These are phyloP conservation scores for Ceramica pisi DNA, from an alignment of 2,888 invertebrate genomes.

Conservation along the genomic window DNA sequence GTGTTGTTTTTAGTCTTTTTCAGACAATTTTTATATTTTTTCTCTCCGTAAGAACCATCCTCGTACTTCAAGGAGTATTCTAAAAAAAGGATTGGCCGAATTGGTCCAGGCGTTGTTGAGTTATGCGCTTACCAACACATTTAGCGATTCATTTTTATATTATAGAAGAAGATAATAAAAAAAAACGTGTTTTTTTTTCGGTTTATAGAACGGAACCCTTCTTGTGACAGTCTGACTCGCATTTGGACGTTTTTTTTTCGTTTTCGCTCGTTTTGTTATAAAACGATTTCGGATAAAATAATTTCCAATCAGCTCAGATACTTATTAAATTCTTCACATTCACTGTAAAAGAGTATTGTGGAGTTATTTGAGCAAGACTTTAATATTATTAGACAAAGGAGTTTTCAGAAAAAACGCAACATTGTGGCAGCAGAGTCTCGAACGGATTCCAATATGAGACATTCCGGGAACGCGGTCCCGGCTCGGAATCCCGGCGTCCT, in stretches of 20 bases:
- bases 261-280: not conserved
- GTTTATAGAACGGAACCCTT: too few species aligned
- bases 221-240: too few species aligned
- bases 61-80: too few species aligned
- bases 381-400: slow-evolving; percentile 66
- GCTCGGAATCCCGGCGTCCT: slow-evolving; percentile 69
- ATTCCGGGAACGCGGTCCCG: slow-evolving; percentile 73
- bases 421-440: slow-evolving; percentile 69
- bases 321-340: slow-evolving; percentile 43
- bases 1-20: too few species aligned
- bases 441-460: slow-evolving; percentile 77
- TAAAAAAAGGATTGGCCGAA: too few species aligned
- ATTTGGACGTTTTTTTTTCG: slow-evolving; percentile 3
- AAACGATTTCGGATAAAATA: not conserved
- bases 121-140: too few species aligned
- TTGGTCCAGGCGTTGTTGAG: too few species aligned
- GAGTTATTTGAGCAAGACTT: slow-evolving; percentile 59
- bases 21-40: too few species aligned
- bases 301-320: slow-evolving; percentile 1
- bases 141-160: too few species aligned
- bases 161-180: too few species aligned
- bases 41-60: too few species aligned
- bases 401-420: slow-evolving; percentile 69
- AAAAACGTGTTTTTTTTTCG: too few species aligned
- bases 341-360: slow-evolving; percentile 23